phyloP scores from a whole-genome alignment of 2,888 invertebrate genomes.

The Tigriopus californicus region DNA sequence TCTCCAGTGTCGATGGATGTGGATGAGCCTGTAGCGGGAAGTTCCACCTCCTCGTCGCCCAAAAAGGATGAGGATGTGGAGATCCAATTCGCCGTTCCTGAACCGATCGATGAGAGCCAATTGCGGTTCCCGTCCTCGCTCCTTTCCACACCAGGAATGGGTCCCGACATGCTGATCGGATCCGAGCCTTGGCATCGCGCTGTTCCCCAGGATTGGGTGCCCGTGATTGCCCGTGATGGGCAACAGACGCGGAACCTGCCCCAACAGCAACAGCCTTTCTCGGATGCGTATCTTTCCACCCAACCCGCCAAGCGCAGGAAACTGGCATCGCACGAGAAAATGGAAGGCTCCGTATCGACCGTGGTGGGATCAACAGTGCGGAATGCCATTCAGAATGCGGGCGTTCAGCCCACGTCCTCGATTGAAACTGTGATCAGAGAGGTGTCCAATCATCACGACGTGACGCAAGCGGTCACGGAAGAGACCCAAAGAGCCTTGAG shows the following conservation, averaged over 20 bases:
- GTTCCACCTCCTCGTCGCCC: too few relatives aligned
- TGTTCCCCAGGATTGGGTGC: constrained; percentile 59
- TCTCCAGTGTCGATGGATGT: too few relatives aligned
- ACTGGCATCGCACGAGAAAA: constrained; percentile 35
- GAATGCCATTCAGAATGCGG: background rate
- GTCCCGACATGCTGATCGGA: constrained; percentile 25
- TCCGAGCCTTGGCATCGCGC: constrained; percentile 42
- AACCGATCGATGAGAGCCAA: too few relatives aligned
- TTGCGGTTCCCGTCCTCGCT: too few relatives aligned
- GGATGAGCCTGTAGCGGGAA: too few relatives aligned
- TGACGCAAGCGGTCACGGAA: background rate
- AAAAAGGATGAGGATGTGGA: too few relatives aligned
- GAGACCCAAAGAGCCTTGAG: background rate
- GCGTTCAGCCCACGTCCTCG: background rate
- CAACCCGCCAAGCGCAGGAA: constrained; percentile 76
- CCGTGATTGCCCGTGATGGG: constrained; percentile 62
- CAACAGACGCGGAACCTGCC: constrained; percentile 39
- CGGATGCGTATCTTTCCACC: constrained; percentile 73
- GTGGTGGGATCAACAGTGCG: constrained; percentile 21
- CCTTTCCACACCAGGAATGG: too few relatives aligned
- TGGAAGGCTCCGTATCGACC: constrained; percentile 22
- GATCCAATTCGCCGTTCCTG: too few relatives aligned
- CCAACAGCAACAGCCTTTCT: constrained; percentile 41
- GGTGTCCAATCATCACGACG: background rate
- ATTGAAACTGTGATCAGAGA: background rate